Evolutionary conservation across 1,140 invertebrate species (phyloP).

Genomic region (Drosophila ogumai): DNA sequence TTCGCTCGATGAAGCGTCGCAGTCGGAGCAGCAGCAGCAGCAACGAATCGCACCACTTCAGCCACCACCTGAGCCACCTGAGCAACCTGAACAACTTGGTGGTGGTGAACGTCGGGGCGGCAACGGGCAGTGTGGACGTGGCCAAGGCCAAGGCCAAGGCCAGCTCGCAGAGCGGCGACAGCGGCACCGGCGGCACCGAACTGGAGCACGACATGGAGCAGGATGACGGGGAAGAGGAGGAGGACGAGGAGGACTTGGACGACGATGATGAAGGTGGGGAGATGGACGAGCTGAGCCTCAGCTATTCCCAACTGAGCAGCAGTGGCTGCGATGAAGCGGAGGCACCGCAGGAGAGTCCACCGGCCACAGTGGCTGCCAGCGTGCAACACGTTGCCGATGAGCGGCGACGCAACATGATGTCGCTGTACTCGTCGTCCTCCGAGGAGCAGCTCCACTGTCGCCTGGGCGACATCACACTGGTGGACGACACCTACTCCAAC

Average conservation of each 20-base stretch:
- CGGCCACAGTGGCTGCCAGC: constrained; percentile 12
- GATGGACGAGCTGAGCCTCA: constrained; percentile 69
- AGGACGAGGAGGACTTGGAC: constrained; percentile 52
- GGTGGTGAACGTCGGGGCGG: constrained; percentile 56
- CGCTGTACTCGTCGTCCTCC: constrained; percentile 72
- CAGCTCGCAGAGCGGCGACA: constrained; percentile 79
- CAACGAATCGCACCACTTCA: constrained; percentile 71
- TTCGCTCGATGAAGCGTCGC: constrained; percentile 77
- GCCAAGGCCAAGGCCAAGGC: constrained; percentile 48
- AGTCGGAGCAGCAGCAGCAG: constrained; percentile 84
- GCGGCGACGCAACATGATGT: constrained; percentile 62
- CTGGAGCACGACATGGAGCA: constrained; percentile 75
- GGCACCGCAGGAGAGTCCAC: neutral
- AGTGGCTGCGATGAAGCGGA: constrained; percentile 70
- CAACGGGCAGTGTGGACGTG: constrained; percentile 6
- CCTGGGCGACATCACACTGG: constrained; percentile 81
- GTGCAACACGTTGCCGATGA: constrained; percentile 56
- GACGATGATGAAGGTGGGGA: constrained; percentile 67
- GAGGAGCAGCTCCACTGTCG: constrained; percentile 75
- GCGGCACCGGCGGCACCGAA: constrained; percentile 80
- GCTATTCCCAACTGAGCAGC: constrained; percentile 80
- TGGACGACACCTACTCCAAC: constrained; percentile 81
- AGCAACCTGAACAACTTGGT: constrained; percentile 39
- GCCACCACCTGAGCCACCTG: constrained; percentile 45
- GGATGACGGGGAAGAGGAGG: constrained; percentile 58